Base-by-base conservation (phyloP, 2,888 invertebrate genomes). In the Luperina nickerlii region DNA sequence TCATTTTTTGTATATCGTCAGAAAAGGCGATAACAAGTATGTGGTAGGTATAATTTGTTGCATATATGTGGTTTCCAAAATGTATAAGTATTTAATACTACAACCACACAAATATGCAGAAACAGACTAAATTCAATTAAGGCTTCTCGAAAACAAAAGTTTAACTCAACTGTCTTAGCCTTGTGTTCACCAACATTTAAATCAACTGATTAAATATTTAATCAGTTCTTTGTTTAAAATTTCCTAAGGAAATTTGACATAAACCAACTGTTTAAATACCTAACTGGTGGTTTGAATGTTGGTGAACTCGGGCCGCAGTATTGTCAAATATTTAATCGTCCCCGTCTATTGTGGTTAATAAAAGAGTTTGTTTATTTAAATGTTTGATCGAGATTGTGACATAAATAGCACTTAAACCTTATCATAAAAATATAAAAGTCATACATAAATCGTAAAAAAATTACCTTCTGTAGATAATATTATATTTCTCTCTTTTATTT, bases 351-450 rank as follows among this genome's bases (percentile, higher is more conserved):
- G 18, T 15, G 8, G 24, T 82, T 24, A 32, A 18, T 38, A 69
- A 51, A 73, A 66, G 45, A 76, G 32, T 73, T 74, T 65, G 69
- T 69, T 67, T 38, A 65, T 57, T 74, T 38, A 71, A 13, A 66
- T 73, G 79, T 76, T 86, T 87, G 88, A 78, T 84, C 24, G 89
- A 89, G 89, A 88, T 88, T 89, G 88, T 88, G 88, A 83, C 78
- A 76, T n/a, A 45, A 79, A 76, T n/a, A 45, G 78, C 45, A 57
- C 42, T 68, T n/a, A 74, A 71, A 51, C 24, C 38, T 27, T 32
- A 63, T 70, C 24, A 67, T 73, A 63, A 48, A 18, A 42, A 51
- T 38, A 71, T 20, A 8, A 54, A 51, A 57, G 24, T 3, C 7
- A 18, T 63, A 27, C 7, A 3, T 42, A 60, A 63, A 27, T 45